These are phyloP conservation scores for Luscinia luscinia DNA, from an alignment of 2,797 vertebrate species.

Conservation along the genomic window DNA sequence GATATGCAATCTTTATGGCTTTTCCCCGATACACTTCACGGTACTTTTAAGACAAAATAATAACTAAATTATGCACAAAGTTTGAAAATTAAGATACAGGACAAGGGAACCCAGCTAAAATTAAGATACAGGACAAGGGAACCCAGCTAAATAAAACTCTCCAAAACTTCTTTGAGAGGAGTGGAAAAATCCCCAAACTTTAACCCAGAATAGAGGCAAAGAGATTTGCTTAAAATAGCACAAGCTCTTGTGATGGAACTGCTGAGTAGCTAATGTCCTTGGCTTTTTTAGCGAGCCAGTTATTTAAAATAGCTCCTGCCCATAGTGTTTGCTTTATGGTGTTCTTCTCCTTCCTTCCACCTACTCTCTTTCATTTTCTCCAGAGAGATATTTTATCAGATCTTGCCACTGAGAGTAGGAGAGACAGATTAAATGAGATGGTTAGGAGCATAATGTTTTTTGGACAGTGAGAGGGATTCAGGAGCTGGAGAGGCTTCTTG, in stretches of 20 bases:
- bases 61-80: not conserved
- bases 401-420: not conserved
- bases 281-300: conserved; percentile 66
- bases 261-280: conserved; percentile 74
- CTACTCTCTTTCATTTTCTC: conserved; percentile 58
- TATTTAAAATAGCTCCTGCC: conserved; percentile 73
- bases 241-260: conserved; percentile 56
- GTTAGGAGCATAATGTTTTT: conserved; percentile 22
- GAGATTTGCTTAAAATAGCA: conserved; percentile 65
- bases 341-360: conserved; percentile 56
- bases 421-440: conserved; percentile 31
- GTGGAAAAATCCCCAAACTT: conserved; percentile 62
- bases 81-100: not conserved
- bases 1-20: not conserved
- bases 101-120: not conserved
- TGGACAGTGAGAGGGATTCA: not conserved
- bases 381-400: conserved; percentile 57
- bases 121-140: not conserved
- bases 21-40: not conserved
- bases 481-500: not conserved
- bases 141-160: not conserved
- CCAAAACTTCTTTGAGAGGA: not conserved
- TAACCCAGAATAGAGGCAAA: not conserved
- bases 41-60: not conserved
- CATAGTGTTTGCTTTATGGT: conserved; percentile 67